Conservation (phyloP, 2,797 vertebrate genomes). For the Acrossocheilus wenchowensis region DNA sequence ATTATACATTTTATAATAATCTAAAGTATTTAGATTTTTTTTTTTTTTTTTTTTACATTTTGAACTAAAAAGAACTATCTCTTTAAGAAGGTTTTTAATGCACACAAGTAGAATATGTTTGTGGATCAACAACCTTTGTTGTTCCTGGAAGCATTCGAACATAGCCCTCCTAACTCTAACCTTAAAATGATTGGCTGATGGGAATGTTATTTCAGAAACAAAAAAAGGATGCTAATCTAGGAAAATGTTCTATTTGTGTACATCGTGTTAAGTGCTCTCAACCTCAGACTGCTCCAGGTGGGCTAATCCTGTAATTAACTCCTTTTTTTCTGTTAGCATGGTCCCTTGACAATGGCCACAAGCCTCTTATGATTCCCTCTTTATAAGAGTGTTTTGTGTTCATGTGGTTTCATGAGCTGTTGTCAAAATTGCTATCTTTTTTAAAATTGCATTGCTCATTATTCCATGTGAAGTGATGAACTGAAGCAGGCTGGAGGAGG, state of each 20-base stretch:
- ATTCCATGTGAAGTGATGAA: slow-evolving; percentile 7
- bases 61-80: background rate
- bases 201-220: slow-evolving; percentile 16
- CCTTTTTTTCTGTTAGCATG: background rate
- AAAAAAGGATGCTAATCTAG: background rate
- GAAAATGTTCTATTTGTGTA: slow-evolving; percentile 17
- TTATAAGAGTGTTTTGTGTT: slow-evolving; percentile 7
- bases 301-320: slow-evolving; percentile 20
- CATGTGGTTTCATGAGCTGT: background rate
- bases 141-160: background rate
- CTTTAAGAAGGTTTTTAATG: slow-evolving; percentile 4
- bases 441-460: background rate
- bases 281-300: slow-evolving; percentile 1
- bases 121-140: background rate
- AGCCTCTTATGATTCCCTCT: background rate
- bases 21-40: background rate
- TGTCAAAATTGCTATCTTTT: background rate
- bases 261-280: background rate
- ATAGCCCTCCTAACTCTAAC: slow-evolving; percentile 7
- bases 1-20: background rate
- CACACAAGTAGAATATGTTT: background rate
- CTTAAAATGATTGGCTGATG: background rate
- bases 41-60: background rate
- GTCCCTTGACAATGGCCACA: slow-evolving; percentile 13
- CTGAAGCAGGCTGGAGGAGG: background rate